Conservation (phyloP, 2,888 invertebrate genomes). For the Criorhina ranunculi region DNA sequence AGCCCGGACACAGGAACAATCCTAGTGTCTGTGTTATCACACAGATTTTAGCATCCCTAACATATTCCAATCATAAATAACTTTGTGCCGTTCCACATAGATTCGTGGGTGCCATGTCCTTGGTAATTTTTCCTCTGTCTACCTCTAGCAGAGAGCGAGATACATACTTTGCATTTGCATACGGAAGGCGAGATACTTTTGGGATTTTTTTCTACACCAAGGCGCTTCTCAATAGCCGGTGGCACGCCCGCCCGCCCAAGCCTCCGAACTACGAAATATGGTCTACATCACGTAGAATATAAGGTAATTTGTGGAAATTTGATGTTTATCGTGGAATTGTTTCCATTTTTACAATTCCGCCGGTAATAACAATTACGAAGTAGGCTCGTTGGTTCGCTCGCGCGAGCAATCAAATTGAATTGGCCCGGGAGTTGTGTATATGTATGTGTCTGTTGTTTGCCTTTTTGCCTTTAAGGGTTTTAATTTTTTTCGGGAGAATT, state of each 20-base stretch:
- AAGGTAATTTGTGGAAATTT: slow-evolving; percentile 84
- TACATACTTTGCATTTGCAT: slow-evolving; percentile 72
- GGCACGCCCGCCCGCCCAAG: neutral
- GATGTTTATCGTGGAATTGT: slow-evolving; percentile 84
- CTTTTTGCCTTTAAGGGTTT: slow-evolving; percentile 54
- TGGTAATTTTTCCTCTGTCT: slow-evolving; percentile 46
- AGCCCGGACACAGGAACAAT: slow-evolving; percentile 37
- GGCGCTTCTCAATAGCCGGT: slow-evolving; percentile 22
- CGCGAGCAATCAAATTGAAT: slow-evolving; percentile 66
- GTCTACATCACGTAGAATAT: slow-evolving; percentile 83
- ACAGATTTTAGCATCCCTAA: slow-evolving; percentile 72
- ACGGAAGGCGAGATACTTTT: slow-evolving; percentile 57
- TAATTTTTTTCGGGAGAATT: slow-evolving; percentile 38
- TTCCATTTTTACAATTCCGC: slow-evolving; percentile 81
- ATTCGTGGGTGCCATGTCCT: slow-evolving; percentile 19
- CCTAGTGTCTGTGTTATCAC: slow-evolving; percentile 68
- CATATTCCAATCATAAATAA: slow-evolving; percentile 74
- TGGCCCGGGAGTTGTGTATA: slow-evolving; percentile 45
- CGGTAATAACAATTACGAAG: slow-evolving; percentile 73
- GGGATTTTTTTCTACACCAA: slow-evolving; percentile 7
- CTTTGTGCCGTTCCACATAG: slow-evolving; percentile 46
- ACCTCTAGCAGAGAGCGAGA: neutral
- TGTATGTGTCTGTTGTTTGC: slow-evolving; percentile 1
- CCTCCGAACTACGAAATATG: slow-evolving; percentile 48
- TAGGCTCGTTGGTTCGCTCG: slow-evolving; percentile 38